Evolutionary conservation across 2,888 invertebrate species (phyloP), one percentile per base, ranked within the genome.

Genomic region (Cheilosia urbana): DNA sequence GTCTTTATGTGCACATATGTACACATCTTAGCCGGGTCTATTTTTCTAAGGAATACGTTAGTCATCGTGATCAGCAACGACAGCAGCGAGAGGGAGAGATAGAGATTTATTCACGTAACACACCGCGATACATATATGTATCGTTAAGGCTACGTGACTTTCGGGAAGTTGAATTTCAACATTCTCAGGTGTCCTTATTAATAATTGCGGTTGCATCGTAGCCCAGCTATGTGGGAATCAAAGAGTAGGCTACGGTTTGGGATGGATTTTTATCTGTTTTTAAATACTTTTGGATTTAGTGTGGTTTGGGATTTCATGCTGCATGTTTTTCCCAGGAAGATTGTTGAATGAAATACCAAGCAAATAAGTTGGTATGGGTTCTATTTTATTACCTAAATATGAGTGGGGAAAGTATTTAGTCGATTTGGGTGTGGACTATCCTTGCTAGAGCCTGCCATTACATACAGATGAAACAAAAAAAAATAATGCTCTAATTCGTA

Each of bases 121-220:
- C 45, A 45, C 66, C 34, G 15, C 51, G 57, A 65, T 42, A 58
- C 19, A 15, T 76, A 60, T 69, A 15, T 51, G 21, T 27, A 71
- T 78, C 15, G 53, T 66, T 19, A 51, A 58, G 30, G 37, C 58
- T 82, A 77, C 60, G 60, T 82, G 78, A 72, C 72, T 78, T 77
- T 83, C 51, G 68, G 72, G 78, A 72, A 78, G 82, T 78, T 60
- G 72, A 78, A 68, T 55, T 78, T 72, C 82, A 78, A 72, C 82
- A 83, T 78, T 82, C 82, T 72, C 82, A 82, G 82, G 82, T 82
- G 82, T 83, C 78, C 83, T 79, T 73, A 73, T 83, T 79, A 69
- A 83, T 79, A 79, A 79, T 53, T 63, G 79, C 6, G 68, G 55
- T 79, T 83, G 62, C 42, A 51, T 78, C 62, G 66, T 49, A 51